These are phyloP conservation scores for Trichonephila clavipes DNA, from an alignment of 1,140 invertebrate genomes.

Conservation along the genomic window DNA sequence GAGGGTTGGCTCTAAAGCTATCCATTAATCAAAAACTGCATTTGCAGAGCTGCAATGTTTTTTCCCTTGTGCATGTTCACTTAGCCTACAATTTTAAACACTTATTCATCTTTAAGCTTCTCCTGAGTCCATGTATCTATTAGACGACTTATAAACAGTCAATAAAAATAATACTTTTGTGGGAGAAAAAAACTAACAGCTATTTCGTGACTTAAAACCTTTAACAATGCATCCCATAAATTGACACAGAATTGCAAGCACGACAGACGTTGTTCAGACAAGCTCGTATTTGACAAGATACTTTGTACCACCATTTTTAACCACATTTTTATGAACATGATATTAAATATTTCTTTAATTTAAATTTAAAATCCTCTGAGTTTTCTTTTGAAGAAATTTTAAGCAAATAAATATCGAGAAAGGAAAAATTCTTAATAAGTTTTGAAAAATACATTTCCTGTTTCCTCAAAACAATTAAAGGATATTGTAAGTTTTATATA, in stretches of 20 bases:
- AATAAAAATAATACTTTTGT: slow-evolving; percentile 43
- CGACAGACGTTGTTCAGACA: background rate
- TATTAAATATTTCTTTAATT: no score
- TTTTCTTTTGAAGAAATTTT: no score
- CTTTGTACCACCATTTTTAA: background rate
- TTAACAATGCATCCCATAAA: slow-evolving; percentile 33
- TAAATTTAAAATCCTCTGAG: no score
- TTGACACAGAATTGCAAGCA: slow-evolving; percentile 48
- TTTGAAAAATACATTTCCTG: no score
- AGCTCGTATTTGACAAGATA: background rate
- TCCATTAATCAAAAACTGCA: background rate
- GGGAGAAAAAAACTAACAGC: background rate
- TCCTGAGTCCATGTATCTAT: background rate
- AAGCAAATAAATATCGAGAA: no score
- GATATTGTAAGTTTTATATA: no score
- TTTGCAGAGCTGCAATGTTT: background rate
- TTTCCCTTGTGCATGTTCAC: background rate
- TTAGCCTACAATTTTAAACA: background rate
- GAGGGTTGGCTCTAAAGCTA: background rate
- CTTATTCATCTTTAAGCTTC: background rate
- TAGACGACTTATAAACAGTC: slow-evolving; percentile 20
- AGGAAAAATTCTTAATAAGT: no score
- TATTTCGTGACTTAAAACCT: slow-evolving; percentile 41
- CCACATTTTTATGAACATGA: background rate
- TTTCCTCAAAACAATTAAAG: no score